phyloP scores from a whole-genome alignment of 2,797 vertebrate species.

The Neopelma chrysocephalum region DNA sequence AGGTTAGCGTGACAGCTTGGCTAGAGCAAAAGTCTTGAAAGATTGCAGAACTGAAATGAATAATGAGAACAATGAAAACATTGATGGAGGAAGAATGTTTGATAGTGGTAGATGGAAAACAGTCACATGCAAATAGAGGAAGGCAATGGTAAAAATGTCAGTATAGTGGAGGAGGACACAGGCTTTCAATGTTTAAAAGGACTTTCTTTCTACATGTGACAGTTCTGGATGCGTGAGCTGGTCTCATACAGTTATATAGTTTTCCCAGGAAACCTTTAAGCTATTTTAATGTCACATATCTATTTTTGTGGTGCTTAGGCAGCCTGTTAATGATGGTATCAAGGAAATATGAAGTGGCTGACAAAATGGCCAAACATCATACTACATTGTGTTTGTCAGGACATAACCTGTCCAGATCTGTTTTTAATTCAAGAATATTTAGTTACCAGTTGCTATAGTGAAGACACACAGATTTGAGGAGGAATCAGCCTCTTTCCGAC shows the following conservation, averaged over 20 bases:
- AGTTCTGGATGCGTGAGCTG: neutral
- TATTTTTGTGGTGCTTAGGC: neutral
- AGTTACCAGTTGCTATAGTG: neutral
- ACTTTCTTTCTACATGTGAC: neutral
- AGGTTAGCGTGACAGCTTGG: neutral
- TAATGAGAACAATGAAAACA: neutral
- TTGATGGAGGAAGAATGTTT: neutral
- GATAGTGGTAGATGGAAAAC: neutral
- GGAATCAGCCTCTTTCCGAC: neutral
- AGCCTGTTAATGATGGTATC: neutral
- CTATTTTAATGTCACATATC: neutral
- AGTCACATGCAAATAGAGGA: neutral
- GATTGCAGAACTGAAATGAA: neutral
- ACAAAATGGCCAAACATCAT: neutral
- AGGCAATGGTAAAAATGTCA: neutral
- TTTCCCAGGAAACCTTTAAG: neutral
- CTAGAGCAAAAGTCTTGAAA: neutral
- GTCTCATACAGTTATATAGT: neutral
- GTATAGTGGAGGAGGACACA: neutral
- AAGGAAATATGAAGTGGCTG: neutral
- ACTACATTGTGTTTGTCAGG: neutral
- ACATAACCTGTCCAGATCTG: neutral
- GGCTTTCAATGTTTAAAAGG: neutral
- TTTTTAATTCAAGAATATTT: neutral
- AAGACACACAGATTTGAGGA: neutral